Evolutionary conservation across 2,113 vertebrate genomes (phyloP).

Genomic region (Polypterus senegalus): DNA sequence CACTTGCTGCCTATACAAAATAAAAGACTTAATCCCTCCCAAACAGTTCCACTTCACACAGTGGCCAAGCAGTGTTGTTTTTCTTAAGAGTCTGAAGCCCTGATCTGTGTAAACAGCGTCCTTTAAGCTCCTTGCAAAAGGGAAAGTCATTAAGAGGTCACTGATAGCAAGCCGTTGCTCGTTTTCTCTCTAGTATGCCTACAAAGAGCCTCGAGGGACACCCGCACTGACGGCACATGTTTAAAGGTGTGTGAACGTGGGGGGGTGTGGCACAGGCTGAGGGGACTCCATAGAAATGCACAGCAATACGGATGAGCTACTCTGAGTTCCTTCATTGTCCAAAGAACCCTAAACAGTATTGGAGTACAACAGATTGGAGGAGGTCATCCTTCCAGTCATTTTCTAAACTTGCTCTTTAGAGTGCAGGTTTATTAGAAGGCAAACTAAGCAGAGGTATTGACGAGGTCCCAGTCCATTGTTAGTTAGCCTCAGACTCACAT

Average conservation of each 20-base stretch:
- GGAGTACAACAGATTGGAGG: too few species aligned
- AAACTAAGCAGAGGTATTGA: too few species aligned
- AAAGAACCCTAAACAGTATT: too few species aligned
- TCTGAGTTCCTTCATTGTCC: too few species aligned
- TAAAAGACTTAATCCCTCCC: constrained; percentile 23
- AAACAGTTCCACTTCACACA: constrained; percentile 29
- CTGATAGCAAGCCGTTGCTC: constrained; percentile 21
- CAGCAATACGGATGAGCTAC: too few species aligned
- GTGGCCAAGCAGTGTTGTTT: constrained; percentile 36
- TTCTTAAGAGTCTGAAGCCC: constrained; percentile 43
- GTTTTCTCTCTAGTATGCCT: too few species aligned
- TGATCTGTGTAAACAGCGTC: constrained; percentile 50
- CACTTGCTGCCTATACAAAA: constrained; percentile 9
- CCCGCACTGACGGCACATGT: background rate
- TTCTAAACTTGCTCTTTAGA: too few species aligned
- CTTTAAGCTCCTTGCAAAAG: constrained; percentile 37
- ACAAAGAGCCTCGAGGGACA: background rate
- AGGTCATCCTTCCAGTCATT: too few species aligned
- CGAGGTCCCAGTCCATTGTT: too few species aligned
- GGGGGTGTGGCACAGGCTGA: background rate
- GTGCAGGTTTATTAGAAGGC: too few species aligned
- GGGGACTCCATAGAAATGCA: too few species aligned
- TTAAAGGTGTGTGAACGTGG: background rate
- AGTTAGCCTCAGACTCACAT: too few species aligned
- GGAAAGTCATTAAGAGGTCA: constrained; percentile 44